Percentiles rank a stretch among this genome's conserved stretches.
These are phyloP conservation scores for Limnothrissa miodon DNA, from an alignment of 2,113 vertebrate genomes.

Conservation along the genomic window DNA sequence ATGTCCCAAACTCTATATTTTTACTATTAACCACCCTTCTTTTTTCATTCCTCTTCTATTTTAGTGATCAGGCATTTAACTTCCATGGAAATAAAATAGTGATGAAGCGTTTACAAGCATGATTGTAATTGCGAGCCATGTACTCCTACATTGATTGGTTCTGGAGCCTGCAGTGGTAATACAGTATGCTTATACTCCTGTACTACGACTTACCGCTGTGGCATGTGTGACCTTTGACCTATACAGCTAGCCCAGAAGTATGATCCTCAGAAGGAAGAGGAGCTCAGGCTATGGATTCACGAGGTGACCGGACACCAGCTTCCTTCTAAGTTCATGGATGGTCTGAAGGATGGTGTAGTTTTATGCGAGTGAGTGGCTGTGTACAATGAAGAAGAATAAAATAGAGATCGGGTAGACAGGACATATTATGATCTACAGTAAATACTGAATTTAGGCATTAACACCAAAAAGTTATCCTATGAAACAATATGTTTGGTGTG, in stretches of 20 bases:
- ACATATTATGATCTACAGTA: background rate
- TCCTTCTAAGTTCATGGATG: constrained; percentile 88
- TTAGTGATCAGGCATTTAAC: background rate
- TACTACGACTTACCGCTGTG: background rate
- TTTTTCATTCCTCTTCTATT: background rate
- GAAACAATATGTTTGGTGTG: background rate
- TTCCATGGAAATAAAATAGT: background rate
- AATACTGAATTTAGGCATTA: background rate
- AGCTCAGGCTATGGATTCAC: constrained; percentile 86
- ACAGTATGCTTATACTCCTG: background rate
- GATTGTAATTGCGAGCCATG: background rate
- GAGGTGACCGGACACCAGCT: constrained; percentile 78
- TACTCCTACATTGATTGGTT: background rate
- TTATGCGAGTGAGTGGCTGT: constrained; percentile 84
- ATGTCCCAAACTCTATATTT: background rate
- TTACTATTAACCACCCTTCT: background rate
- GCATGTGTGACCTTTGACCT: background rate
- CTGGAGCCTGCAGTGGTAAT: background rate
- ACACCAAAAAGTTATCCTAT: background rate
- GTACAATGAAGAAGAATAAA: background rate
- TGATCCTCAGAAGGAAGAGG: constrained; percentile 83
- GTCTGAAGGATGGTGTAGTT: constrained; percentile 86
- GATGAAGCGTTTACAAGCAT: background rate
- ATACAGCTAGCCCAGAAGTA: constrained; percentile 92
- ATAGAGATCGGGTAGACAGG: background rate